Percentiles rank a stretch among this genome's conserved stretches.
These are phyloP conservation scores for Drosophila nigricruria DNA, from an alignment of 2,888 invertebrate genomes.

Conservation along the genomic window DNA sequence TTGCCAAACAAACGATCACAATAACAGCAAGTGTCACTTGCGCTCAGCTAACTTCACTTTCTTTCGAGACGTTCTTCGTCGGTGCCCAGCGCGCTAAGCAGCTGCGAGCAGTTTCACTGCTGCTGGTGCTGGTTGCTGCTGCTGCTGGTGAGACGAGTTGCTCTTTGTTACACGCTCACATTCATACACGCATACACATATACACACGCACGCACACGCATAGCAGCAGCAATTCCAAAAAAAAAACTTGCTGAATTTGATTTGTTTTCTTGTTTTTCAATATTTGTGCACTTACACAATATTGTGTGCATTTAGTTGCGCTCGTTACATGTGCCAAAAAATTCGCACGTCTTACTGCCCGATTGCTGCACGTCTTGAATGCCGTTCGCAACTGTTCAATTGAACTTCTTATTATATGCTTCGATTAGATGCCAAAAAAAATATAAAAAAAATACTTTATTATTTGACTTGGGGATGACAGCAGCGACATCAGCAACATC, in stretches of 20 bases:
- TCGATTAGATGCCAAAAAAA: conserved; percentile 42
- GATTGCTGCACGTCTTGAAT: conserved; percentile 14
- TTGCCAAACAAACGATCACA: background rate
- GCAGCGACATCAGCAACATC: background rate
- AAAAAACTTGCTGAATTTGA: conserved; percentile 27
- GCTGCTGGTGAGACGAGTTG: conserved; percentile 32
- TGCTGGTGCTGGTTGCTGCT: conserved; percentile 26
- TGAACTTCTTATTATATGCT: conserved; percentile 20
- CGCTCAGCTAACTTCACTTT: conserved; percentile 66
- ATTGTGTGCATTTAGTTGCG: conserved; percentile 43
- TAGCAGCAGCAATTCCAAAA: conserved; percentile 4
- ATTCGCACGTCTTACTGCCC: conserved; percentile 8
- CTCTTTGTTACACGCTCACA: conserved; percentile 50
- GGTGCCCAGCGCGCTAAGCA: conserved; percentile 27
- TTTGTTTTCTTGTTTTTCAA: conserved; percentile 26
- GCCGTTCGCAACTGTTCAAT: conserved; percentile 13
- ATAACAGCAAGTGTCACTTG: conserved; percentile 19
- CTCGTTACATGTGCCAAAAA: conserved; percentile 2
- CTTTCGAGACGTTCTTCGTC: conserved; percentile 65
- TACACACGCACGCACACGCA: conserved; percentile 2
- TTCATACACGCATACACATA: background rate
- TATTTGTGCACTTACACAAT: conserved; percentile 55
- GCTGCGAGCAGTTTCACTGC: conserved; percentile 48
- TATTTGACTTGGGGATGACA: conserved; percentile 41
- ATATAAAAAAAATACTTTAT: conserved; percentile 35